These are phyloP conservation scores for Archaeoteleia sp. DNA, from an alignment of 2,888 invertebrate genomes.

Conservation along the genomic window DNA sequence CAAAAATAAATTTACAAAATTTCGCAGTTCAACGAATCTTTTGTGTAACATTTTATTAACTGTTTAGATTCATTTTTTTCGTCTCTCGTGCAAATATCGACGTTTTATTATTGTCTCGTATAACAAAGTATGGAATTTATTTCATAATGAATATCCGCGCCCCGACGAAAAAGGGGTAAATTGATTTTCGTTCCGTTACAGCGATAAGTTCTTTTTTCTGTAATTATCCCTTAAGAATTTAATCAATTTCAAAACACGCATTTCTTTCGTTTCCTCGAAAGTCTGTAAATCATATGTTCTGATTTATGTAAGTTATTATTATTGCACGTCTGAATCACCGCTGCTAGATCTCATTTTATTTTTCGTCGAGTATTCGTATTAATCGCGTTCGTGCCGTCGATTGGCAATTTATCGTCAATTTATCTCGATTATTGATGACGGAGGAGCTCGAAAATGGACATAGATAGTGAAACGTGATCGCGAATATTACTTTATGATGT, in stretches of 20 bases:
- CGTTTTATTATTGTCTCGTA: not conserved
- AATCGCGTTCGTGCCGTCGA: slow-evolving; percentile 47
- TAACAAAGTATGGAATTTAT: not conserved
- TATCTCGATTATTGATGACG: slow-evolving; percentile 54
- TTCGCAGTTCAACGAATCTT: too few relatives aligned
- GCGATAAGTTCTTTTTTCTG: not conserved
- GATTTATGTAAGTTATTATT: slow-evolving; percentile 42
- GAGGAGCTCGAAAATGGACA: slow-evolving; percentile 47
- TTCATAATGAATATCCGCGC: not conserved
- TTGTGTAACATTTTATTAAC: slow-evolving; percentile 20
- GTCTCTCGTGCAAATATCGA: not conserved
- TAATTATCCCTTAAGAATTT: slow-evolving; percentile 22
- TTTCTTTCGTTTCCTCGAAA: slow-evolving; percentile 8
- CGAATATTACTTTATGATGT: slow-evolving; percentile 49
- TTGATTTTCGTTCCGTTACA: not conserved
- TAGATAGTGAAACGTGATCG: slow-evolving; percentile 48
- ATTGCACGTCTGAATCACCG: slow-evolving; percentile 27
- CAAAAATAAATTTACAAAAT: too few relatives aligned
- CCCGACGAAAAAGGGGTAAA: not conserved
- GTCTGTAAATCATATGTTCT: slow-evolving; percentile 21
- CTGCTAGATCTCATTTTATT: slow-evolving; percentile 32
- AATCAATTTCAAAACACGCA: slow-evolving; percentile 18
- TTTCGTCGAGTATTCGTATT: slow-evolving; percentile 39
- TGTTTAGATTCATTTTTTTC: slow-evolving; percentile 1
- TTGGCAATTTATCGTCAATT: slow-evolving; percentile 55